Conservation (phyloP, 1,140 invertebrate species). For the Panulirus ornatus region DNA sequence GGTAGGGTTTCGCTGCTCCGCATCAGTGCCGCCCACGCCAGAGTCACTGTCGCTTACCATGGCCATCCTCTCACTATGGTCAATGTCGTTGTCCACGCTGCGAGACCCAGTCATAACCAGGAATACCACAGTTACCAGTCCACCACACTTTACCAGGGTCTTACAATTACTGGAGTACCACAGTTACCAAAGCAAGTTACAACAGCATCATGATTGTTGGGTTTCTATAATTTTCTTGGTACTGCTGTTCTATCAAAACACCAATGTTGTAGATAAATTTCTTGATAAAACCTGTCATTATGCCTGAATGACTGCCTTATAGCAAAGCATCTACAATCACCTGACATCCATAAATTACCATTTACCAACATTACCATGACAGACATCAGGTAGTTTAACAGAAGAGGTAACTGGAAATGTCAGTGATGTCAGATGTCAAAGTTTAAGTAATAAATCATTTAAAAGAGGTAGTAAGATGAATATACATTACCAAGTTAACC, state of each 20-base stretch:
- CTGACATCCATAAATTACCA: neutral
- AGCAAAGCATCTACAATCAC: neutral
- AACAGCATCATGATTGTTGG: neutral
- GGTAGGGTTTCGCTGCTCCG: slow-evolving; percentile 38
- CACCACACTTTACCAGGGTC: slow-evolving; percentile 24
- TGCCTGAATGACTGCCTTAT: neutral
- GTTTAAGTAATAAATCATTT: neutral
- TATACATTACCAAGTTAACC: neutral
- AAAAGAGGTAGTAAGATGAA: neutral
- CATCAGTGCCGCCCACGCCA: slow-evolving; percentile 57
- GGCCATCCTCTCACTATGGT: slow-evolving; percentile 68
- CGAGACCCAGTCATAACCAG: slow-evolving; percentile 38
- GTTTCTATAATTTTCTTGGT: neutral
- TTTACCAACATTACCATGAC: neutral
- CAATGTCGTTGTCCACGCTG: slow-evolving; percentile 73
- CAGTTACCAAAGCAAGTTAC: slow-evolving; percentile 8
- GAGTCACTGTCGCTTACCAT: slow-evolving; percentile 73
- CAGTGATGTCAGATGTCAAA: neutral
- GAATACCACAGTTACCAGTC: slow-evolving; percentile 52
- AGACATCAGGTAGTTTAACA: too few species aligned
- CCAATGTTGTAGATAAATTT: neutral
- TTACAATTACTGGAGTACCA: slow-evolving; percentile 30
- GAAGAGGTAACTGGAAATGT: neutral
- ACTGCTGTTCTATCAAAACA: neutral
- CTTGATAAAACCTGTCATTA: neutral